Base-by-base conservation (phyloP, 2,113 vertebrate species). In the Tilapia sparmanii region DNA sequence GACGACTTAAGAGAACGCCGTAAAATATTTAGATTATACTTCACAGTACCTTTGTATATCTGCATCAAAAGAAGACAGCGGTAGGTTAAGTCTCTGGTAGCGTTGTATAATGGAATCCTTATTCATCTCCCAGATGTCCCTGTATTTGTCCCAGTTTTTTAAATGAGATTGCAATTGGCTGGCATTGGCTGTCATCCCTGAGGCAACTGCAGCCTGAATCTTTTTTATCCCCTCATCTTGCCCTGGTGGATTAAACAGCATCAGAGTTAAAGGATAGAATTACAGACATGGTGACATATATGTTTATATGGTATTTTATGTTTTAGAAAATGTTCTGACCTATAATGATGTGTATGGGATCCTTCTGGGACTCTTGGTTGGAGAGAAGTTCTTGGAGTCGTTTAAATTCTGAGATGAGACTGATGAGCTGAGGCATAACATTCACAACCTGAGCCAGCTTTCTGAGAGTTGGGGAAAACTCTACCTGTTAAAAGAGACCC, bases 111-210 rank as follows among this genome's bases (percentile, higher is more conserved):
- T 96, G 42, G 94, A 92, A 81, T 98, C 97, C 84, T 98, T 98
- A 93, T 98, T 97, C 55, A 96, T 97, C 86, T 97, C 96, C 98
- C 98, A 98, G 93, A 98, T 98, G 85, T 97, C 96, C 2, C 95
- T 95, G 91, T 98, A 97, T 89, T 96, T 96, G 68, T 98, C 97
- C 97, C 98, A 98, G 40, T 93, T 98, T 93, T 97, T 97, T 90
- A 98, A 94, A 92, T 98, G 97, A 40, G 92, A 89, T 94, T 97
- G 96, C 68, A 98, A 95, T 35, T 96, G 91, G 8, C 66, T 57
- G 0, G 95, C 96, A 3, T 96, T 98, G 63, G 87, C 92, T 10
- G 94, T 84, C 97, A 98, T 97, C 11, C 97, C 97, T 0, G 91
- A 88, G 6, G 93, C 94, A 87, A 98, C 93, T 57, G 96, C 96